A percentile compares a stretch with the other conserved stretches of the same genome.
Evolutionary conservation across 2,888 invertebrate genomes (phyloP).

Genomic region (Cryptosula pallasiana): DNA sequence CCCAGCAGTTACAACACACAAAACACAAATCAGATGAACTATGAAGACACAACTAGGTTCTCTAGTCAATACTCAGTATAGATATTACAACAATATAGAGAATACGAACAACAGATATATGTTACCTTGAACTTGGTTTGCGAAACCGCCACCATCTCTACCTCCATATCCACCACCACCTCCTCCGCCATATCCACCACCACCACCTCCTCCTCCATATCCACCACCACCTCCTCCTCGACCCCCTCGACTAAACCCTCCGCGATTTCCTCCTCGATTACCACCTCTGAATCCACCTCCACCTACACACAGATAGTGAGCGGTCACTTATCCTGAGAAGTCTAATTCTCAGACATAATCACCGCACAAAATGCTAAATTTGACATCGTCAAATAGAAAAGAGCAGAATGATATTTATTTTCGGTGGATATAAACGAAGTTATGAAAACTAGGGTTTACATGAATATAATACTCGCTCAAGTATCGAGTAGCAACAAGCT

Average conservation of each 20-base stretch:
- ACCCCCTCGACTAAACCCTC: constrained; percentile 28
- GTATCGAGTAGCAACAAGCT: too few species aligned
- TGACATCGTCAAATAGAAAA: background rate
- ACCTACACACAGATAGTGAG: too few species aligned
- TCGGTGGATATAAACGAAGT: too few species aligned
- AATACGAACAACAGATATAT: too few species aligned
- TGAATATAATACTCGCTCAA: too few species aligned
- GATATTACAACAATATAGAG: too few species aligned
- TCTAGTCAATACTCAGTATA: too few species aligned
- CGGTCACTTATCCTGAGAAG: constrained; percentile 16
- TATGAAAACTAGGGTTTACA: too few species aligned
- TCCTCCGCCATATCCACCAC: constrained; percentile 26
- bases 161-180: constrained; percentile 27
- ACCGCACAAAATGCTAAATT: background rate
- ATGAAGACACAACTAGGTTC: too few species aligned
- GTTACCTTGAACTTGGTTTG: constrained; percentile 46
- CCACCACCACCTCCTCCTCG: constrained; percentile 26
- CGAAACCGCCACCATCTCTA: constrained; percentile 40
- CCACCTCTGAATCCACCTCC: constrained; percentile 30
- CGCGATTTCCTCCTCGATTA: constrained; percentile 28
- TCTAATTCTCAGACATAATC: background rate
- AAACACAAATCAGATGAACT: too few species aligned
- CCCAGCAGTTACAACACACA: background rate
- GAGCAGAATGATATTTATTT: too few species aligned
- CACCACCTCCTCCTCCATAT: constrained; percentile 27